Conservation (phyloP, 2,797 vertebrate genomes). For the Pelodytes ibericus region DNA sequence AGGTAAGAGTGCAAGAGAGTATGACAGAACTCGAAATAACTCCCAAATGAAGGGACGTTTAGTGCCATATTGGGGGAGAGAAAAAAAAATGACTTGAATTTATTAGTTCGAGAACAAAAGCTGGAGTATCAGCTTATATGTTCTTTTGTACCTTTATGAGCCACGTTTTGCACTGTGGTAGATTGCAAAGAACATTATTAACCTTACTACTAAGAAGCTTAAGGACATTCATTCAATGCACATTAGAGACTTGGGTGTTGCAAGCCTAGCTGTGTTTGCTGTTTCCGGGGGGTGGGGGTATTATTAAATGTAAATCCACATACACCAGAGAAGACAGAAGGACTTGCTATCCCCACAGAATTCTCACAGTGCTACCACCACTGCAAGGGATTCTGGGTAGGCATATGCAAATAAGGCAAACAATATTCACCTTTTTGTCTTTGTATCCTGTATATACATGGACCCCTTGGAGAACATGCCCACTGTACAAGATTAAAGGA, state of each 20-base stretch:
- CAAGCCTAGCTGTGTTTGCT: constrained; percentile 71
- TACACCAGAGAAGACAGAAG: too few relatives aligned
- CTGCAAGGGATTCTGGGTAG: too few relatives aligned
- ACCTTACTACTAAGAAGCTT: constrained; percentile 83
- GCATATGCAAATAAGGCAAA: too few relatives aligned
- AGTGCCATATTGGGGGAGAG: constrained; percentile 61
- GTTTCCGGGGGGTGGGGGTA: too few relatives aligned
- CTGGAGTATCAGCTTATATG: constrained; percentile 49
- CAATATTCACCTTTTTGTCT: too few relatives aligned
- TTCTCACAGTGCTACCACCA: too few relatives aligned
- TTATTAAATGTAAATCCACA: too few relatives aligned
- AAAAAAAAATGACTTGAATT: constrained; percentile 61
- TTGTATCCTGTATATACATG: constrained; percentile 66
- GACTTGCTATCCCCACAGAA: too few relatives aligned
- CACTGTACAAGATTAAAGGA: too few relatives aligned
- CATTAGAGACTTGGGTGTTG: constrained; percentile 71
- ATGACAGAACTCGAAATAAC: constrained; percentile 68
- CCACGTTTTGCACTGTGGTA: constrained; percentile 70
- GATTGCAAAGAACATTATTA: constrained; percentile 81
- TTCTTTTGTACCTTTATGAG: constrained; percentile 63
- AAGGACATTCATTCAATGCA: constrained; percentile 69
- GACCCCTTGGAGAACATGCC: too few relatives aligned
- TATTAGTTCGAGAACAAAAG: constrained; percentile 65
- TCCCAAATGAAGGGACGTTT: constrained; percentile 65
- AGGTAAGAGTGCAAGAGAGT: constrained; percentile 73